Percentiles rank a stretch among this genome's conserved stretches.
phyloP scores from a whole-genome alignment of 35 echinoderm and acorn worm species.

The Holothuria glaberrima region DNA sequence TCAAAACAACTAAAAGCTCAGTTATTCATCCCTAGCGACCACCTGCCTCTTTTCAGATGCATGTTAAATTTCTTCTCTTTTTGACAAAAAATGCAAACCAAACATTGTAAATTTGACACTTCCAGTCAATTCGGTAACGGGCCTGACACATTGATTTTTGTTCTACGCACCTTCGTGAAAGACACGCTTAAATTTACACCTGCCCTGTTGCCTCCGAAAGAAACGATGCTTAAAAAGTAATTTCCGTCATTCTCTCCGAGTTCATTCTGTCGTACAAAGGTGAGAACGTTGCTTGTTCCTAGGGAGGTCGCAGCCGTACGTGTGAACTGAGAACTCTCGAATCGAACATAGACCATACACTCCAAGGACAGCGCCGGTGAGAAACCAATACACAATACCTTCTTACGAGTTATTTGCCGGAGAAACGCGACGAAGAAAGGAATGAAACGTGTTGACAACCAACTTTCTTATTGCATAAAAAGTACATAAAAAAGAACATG shows the following conservation, averaged over 20 bases:
- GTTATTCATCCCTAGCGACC: slow-evolving; percentile 40
- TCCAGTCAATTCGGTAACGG: slow-evolving; percentile 39
- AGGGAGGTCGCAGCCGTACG: slow-evolving; percentile 22
- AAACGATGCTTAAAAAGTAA: slow-evolving; percentile 65
- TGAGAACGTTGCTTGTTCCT: slow-evolving; percentile 46
- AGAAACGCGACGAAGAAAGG: no score
- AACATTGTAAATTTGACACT: slow-evolving; percentile 36
- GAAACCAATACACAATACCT: neutral
- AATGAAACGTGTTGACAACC: slow-evolving; percentile 5
- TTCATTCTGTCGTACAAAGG: slow-evolving; percentile 32
- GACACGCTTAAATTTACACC: slow-evolving; percentile 54
- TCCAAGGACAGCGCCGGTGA: slow-evolving; percentile 27
- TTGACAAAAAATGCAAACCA: neutral
- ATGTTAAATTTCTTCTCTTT: slow-evolving; percentile 43
- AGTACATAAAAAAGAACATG: slow-evolving; percentile 18
- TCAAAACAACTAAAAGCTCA: slow-evolving; percentile 5
- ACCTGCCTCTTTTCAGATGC: slow-evolving; percentile 26
- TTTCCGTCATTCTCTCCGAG: slow-evolving; percentile 56
- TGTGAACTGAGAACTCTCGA: slow-evolving; percentile 41
- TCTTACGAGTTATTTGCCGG: no score
- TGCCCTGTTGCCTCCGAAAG: slow-evolving; percentile 47
- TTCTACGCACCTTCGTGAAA: slow-evolving; percentile 47
- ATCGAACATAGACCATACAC: neutral
- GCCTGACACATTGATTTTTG: slow-evolving; percentile 61
- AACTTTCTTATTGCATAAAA: slow-evolving; percentile 6